phyloP scores from a whole-genome alignment of 2,113 vertebrate species.

The Apus apus region DNA sequence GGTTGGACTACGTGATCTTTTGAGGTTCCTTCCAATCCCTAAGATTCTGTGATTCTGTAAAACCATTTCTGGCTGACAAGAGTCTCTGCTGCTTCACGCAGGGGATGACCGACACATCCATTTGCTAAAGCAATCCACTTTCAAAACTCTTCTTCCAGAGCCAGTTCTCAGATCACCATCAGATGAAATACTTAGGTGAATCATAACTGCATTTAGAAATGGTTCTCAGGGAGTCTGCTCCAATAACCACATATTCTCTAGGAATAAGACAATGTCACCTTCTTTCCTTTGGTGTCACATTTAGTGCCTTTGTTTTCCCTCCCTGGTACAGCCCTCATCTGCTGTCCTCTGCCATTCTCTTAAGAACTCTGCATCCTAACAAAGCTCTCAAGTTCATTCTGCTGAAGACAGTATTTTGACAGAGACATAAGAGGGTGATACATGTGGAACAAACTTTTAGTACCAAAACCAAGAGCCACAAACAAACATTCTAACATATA shows the following conservation, averaged over 20 bases:
- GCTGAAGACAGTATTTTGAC: neutral
- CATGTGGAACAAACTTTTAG: neutral
- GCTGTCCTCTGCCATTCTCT: neutral
- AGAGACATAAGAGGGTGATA: neutral
- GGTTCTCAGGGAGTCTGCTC: neutral
- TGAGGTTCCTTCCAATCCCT: no score
- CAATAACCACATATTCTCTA: neutral
- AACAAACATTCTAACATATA: neutral
- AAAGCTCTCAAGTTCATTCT: neutral
- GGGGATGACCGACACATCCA: neutral
- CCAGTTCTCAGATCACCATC: neutral
- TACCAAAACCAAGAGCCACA: neutral
- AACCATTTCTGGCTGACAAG: conserved; percentile 72
- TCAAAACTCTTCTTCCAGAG: conserved; percentile 13
- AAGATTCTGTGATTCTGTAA: no score
- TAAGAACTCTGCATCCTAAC: neutral
- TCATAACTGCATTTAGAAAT: neutral
- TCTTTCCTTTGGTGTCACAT: neutral
- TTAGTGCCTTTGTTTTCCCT: neutral
- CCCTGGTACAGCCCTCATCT: neutral
- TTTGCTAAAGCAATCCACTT: conserved; percentile 42
- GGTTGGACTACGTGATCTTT: no score
- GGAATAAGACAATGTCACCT: neutral
- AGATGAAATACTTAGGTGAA: neutral
- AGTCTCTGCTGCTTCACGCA: neutral